Percentiles rank a stretch among this genome's conserved stretches.
Conservation (phyloP, 2,113 vertebrate species). For the Oreocharis arfaki region DNA sequence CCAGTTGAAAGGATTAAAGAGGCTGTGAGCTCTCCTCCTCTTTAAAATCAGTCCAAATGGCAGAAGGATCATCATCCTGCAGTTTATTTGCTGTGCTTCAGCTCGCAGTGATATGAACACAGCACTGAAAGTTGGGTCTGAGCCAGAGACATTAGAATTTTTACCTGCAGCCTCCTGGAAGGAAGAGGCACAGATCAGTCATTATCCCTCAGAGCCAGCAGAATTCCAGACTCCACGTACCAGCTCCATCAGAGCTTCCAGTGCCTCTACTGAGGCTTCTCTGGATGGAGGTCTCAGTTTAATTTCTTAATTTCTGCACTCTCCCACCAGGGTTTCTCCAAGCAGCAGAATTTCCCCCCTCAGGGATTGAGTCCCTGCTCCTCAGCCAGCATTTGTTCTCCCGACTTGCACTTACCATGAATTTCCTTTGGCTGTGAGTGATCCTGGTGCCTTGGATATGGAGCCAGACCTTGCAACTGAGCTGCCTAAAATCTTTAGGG, state of each 20-base stretch:
- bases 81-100: neutral
- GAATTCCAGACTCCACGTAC: neutral
- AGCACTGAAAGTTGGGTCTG: neutral
- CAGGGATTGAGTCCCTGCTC: neutral
- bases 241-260: neutral
- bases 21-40: neutral
- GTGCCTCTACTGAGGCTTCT: neutral
- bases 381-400: rapidly evolving
- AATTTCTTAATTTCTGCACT: neutral
- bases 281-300: neutral
- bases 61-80: neutral
- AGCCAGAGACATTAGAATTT: neutral
- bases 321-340: neutral
- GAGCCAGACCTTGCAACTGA: neutral
- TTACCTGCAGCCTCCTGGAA: neutral
- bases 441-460: neutral
- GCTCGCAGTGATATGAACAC: neutral
- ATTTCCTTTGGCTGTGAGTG: neutral
- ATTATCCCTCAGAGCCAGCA: neutral
- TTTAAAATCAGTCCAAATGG: neutral
- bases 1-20: neutral
- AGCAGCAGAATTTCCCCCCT: neutral
- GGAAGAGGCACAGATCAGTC: neutral
- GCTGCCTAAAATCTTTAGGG: neutral
- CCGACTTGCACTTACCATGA: neutral